phyloP scores from a whole-genome alignment of 1,140 invertebrate species.

The Drosophila nigrodunni region DNA sequence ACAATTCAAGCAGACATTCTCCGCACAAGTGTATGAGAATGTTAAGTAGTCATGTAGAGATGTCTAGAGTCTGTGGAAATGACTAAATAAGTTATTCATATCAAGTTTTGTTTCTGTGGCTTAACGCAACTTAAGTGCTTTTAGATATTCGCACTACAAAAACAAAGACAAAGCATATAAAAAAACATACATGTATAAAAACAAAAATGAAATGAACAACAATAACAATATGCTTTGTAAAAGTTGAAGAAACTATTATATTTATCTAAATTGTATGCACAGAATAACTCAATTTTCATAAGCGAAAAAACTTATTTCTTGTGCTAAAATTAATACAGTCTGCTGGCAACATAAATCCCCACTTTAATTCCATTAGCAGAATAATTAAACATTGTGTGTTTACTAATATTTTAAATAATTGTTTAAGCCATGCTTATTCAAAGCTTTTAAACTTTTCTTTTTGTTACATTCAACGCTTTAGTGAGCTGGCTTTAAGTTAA shows the following conservation, averaged over 20 bases:
- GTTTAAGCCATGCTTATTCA: no score
- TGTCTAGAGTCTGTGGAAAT: conserved; percentile 34
- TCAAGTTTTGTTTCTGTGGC: conserved; percentile 50
- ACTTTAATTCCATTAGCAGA: not conserved
- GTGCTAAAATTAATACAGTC: not conserved
- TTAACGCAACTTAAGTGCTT: conserved; percentile 50
- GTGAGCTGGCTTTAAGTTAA: no score
- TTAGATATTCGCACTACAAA: conserved; percentile 26
- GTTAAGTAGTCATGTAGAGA: conserved; percentile 55
- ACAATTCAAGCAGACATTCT: conserved; percentile 2
- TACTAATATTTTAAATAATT: no score
- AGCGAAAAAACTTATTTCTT: not conserved
- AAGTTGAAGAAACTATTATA: conserved; percentile 1
- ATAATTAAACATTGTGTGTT: not conserved
- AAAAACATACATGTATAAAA: no score
- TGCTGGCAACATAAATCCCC: not conserved
- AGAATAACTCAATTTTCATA: conserved; percentile 7
- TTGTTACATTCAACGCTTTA: no score
- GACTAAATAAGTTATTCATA: conserved; percentile 58
- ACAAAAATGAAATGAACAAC: not conserved
- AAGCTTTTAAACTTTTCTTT: no score
- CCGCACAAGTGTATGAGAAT: conserved; percentile 35
- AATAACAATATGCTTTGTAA: conserved; percentile 14
- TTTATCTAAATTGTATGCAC: conserved; percentile 15
- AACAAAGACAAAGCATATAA: not conserved